Conservation (phyloP, 2,888 invertebrate genomes). For the Hofmannophila pseudospretella region DNA sequence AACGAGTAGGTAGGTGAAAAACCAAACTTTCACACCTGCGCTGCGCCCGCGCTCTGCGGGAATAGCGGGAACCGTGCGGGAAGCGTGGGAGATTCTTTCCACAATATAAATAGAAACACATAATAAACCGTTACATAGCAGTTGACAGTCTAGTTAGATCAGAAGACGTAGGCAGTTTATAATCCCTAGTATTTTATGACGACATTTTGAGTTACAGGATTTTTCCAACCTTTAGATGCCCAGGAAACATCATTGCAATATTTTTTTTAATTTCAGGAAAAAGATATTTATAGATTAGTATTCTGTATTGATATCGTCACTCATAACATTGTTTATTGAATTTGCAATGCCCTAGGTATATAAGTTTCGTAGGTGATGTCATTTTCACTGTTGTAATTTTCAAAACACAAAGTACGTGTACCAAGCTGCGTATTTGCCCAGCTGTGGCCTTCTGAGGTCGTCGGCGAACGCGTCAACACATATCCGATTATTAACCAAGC, state of each 20-base stretch:
- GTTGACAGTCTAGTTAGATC: constrained; percentile 11
- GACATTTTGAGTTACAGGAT: too few relatives aligned
- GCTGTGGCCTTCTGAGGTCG: constrained; percentile 70
- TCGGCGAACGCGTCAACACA: constrained; percentile 2
- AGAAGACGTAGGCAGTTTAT: not conserved
- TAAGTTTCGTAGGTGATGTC: constrained; percentile 54
- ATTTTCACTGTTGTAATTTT: constrained; percentile 47
- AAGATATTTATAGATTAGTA: too few relatives aligned
- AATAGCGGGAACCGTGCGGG: constrained; percentile 31
- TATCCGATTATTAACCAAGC: constrained; percentile 4
- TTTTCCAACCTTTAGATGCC: too few relatives aligned
- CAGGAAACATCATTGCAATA: too few relatives aligned
- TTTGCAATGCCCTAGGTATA: too few relatives aligned
- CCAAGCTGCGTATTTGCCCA: constrained; percentile 45
- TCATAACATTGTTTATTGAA: too few relatives aligned
- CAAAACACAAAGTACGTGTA: constrained; percentile 28
- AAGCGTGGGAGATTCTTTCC: constrained; percentile 36
- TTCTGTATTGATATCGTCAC: too few relatives aligned
- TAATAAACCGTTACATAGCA: constrained; percentile 20
- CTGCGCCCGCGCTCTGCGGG: constrained; percentile 23
- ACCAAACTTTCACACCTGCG: constrained; percentile 29
- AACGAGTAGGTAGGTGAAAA: constrained; percentile 4
- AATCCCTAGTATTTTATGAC: too few relatives aligned
- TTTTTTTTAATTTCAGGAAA: too few relatives aligned
- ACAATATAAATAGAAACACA: constrained; percentile 9